Base-by-base conservation (phyloP, 2,797 vertebrate species). In the Argyrosomus regius region DNA sequence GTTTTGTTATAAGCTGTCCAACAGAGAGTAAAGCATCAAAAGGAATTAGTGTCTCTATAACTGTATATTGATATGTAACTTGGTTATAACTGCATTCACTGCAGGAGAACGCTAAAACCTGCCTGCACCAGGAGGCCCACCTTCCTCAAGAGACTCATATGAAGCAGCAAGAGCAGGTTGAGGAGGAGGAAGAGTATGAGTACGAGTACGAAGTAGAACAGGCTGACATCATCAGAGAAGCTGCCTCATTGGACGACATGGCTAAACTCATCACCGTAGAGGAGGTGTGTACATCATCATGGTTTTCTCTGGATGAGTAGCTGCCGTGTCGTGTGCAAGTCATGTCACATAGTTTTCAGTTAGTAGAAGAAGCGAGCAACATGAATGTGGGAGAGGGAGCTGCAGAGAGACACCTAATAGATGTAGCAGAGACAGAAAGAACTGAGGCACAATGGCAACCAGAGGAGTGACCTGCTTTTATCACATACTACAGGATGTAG, bases 261-360 rank as follows among this genome's bases (percentile, higher is more conserved):
- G 98, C 98, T 81, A 98, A 96, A 90, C 96, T 96, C 87, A 99
- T 99, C 95, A 96, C 97, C 88, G 95, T 99, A 65, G 95, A 98
- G 87, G 97, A 99, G 97, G 98, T 99, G 92, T 94, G 94, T 83
- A 28, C 28, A 26, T 28, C 16, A 3, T 79, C 18, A 39, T 63
- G 26, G 45, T 49, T 53, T 20, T 46, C 7, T 73, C 45, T 64
- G 60, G 31, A 48, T 73, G 5, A 63, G 7, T 31, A 48, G 8
- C 35, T 39, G 8, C 9, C 8, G 2, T 39, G 28, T 48, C 14
- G 17, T 8, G 4, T 50, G 16, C 13, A 41, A 54, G 18, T 71
- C 4, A 41, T 26, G 10, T 39, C 20, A 4, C 9, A 58, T 56
- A n/a, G 17, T 58, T 60, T 60, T 60, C 0, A 60, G 46, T 39